Evolutionary conservation across 2,888 invertebrate species (phyloP), one percentile per base, ranked within the genome.

Genomic region (Archips crataeganus): DNA sequence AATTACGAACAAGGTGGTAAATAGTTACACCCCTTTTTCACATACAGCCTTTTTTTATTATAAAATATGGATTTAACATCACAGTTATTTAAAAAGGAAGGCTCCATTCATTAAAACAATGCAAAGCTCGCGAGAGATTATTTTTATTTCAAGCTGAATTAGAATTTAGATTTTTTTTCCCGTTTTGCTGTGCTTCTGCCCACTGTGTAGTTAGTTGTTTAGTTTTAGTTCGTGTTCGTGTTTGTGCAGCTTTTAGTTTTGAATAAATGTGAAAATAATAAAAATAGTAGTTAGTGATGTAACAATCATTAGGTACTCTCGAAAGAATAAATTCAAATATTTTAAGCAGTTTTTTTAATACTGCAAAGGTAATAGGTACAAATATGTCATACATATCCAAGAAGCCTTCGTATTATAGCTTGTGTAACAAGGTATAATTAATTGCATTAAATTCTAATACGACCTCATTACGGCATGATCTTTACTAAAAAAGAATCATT

Each of bases 161-260:
- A 76, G 65, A 75, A 74, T 75, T 77, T 65, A 72, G 73, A 70
- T n/a, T 57, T 69, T 70, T 75, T 70, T 39, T 64, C 61, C 23
- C 15, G 34, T 67, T 61, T 65, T 60, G 54, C 13, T 66, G 63
- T 51, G 62, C 60, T 42, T 57, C 51, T 36, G 57, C 57, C 32
- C 69, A 45, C 34, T 74, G 66, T 74, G 74, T 57, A 71, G 71
- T 67, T 42, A 59, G 67, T 66, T 66, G 57, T 69, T 72, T 72
- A 69, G 68, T 70, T 74, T 74, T 68, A 68, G 60, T 73, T 54
- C 13, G 60, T 42, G 60, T 73, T 54, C 13, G 60, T 42, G 49
- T 64, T 63, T 57, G 62, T 63, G 32, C 1, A 23, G 23, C 23
- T 23, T 23, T 23, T 23, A 23, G 23, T 23, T 23, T 23, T 23